Evolutionary conservation across 2,113 vertebrate genomes (phyloP).

Genomic region (Campylorhamphus procurvoides): DNA sequence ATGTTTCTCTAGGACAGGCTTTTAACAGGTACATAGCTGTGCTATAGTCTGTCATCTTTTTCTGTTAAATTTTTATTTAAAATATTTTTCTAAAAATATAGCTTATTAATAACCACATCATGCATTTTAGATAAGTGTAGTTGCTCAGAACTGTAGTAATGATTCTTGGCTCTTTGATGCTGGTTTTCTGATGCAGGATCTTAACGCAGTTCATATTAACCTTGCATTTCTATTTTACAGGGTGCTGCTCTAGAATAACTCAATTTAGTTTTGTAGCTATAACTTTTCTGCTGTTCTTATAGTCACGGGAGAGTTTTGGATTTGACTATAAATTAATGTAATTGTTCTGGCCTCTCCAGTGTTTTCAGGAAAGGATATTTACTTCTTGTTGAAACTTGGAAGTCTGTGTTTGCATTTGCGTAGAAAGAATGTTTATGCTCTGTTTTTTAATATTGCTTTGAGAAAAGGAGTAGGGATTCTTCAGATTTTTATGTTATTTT

Average conservation of each 20-base stretch:
- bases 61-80: neutral
- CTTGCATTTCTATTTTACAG: neutral
- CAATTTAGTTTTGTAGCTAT: neutral
- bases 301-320: neutral
- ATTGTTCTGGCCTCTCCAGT: neutral
- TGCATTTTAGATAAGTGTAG: neutral
- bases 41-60: neutral
- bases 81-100: neutral
- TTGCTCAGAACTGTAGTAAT: neutral
- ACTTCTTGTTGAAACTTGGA: neutral
- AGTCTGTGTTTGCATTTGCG: neutral
- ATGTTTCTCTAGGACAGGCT: neutral
- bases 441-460: neutral
- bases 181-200: neutral
- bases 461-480: neutral
- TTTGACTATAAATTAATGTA: neutral
- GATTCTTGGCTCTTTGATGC: neutral
- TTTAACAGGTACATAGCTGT: neutral
- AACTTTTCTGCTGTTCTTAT: neutral
- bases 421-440: neutral
- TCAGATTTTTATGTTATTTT: neutral
- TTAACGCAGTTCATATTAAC: neutral
- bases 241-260: neutral
- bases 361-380: neutral
- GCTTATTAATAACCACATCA: neutral